Conservation (phyloP, 2,797 vertebrate genomes). For the Neoniphon sammara region DNA sequence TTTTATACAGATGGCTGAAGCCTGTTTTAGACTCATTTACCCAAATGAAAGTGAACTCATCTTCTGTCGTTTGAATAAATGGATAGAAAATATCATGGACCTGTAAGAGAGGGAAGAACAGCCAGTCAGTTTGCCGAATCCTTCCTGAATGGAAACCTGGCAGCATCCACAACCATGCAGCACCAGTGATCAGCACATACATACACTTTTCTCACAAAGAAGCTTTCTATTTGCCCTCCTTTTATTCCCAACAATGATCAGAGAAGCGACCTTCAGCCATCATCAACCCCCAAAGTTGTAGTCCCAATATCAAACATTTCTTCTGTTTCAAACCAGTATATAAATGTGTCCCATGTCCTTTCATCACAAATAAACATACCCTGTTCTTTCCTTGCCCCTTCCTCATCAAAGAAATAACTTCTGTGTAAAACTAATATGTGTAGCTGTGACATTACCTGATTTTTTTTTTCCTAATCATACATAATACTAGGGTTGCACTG, state of each 20-base stretch:
- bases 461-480: neutral
- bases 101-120: conserved; percentile 67
- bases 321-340: neutral
- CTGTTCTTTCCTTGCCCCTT: neutral
- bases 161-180: neutral
- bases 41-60: conserved; percentile 89
- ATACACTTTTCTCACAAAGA: too few species aligned
- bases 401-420: too few species aligned
- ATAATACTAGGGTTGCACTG: neutral
- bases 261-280: too few species aligned
- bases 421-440: too few species aligned
- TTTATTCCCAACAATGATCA: neutral
- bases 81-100: conserved; percentile 94
- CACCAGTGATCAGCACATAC: neutral
- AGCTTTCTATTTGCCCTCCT: too few species aligned
- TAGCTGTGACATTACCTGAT: neutral
- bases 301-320: too few species aligned
- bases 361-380: too few species aligned
- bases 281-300: too few species aligned
- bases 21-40: conserved; percentile 91
- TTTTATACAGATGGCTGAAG: conserved; percentile 93
- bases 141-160: neutral
- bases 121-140: neutral
- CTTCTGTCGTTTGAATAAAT: conserved; percentile 87
- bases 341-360: neutral